phyloP scores from a whole-genome alignment of 2,113 vertebrate species.

The Podarcis muralis region DNA sequence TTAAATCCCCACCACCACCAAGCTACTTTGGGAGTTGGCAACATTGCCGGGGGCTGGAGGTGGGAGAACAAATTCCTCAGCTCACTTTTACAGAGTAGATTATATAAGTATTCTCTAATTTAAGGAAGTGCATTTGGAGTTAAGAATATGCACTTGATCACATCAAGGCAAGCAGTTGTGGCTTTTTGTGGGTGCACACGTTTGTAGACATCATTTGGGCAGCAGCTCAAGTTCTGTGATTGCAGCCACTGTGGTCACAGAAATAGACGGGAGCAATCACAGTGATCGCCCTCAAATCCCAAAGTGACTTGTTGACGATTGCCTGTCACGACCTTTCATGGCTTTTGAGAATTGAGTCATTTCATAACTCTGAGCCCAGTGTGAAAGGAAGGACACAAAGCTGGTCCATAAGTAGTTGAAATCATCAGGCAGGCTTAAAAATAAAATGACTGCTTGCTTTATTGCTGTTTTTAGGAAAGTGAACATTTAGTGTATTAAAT shows the following conservation, averaged over 20 bases:
- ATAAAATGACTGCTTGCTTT: neutral
- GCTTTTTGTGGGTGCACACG: neutral
- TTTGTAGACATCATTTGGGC: neutral
- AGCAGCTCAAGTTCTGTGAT: neutral
- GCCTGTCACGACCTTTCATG: neutral
- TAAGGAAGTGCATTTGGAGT: neutral
- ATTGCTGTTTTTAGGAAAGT: neutral
- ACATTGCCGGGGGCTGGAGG: too few species aligned
- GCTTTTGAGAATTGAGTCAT: neutral
- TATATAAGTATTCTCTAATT: neutral
- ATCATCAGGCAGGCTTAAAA: neutral
- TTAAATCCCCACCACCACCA: too few species aligned
- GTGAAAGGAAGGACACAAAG: neutral
- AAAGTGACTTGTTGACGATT: neutral
- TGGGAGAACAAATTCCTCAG: too few species aligned
- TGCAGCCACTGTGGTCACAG: neutral
- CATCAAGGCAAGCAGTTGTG: neutral
- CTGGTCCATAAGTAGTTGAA: neutral
- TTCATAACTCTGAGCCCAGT: neutral
- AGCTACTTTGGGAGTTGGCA: too few species aligned
- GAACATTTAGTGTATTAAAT: neutral
- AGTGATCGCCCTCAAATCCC: too few species aligned
- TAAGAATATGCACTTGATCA: neutral
- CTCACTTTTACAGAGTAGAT: neutral
- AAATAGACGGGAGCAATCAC: neutral